Percentiles rank a stretch among this genome's conserved stretches.
phyloP scores from a whole-genome alignment of 2,888 invertebrate species.

The Cheilosia soror region DNA sequence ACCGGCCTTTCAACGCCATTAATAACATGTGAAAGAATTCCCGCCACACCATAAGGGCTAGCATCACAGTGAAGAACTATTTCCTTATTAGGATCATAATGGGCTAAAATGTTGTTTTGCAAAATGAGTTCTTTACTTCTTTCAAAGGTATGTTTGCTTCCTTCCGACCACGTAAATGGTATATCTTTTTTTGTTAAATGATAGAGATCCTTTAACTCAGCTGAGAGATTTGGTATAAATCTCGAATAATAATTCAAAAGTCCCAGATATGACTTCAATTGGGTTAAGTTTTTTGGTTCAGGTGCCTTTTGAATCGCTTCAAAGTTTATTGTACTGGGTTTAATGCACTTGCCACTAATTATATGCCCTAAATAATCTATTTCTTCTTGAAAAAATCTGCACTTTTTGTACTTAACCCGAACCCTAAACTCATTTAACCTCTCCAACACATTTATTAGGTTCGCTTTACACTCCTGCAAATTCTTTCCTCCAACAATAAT shows the following conservation, averaged over 20 bases:
- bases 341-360: neutral
- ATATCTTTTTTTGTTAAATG: neutral
- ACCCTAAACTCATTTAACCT: neutral
- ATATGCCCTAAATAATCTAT: neutral
- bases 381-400: constrained; percentile 9
- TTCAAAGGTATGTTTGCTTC: neutral
- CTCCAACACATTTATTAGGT: constrained; percentile 8
- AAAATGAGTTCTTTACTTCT: neutral
- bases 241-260: constrained; percentile 9
- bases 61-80: constrained; percentile 8
- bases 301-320: constrained; percentile 7
- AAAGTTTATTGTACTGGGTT: neutral
- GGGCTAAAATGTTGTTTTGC: neutral
- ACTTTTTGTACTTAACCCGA: neutral
- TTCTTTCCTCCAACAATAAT: neutral
- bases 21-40: constrained; percentile 7
- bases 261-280: neutral
- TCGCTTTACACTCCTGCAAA: neutral
- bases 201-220: neutral
- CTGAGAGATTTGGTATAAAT: constrained; percentile 1
- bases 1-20: constrained; percentile 1
- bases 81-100: neutral
- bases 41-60: constrained; percentile 5
- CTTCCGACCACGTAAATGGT: neutral
- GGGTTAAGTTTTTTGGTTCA: neutral